Evolutionary conservation across 2,797 vertebrate genomes (phyloP), one percentile per base, ranked within the genome.

Genomic region (Denticeps clupeoides): DNA sequence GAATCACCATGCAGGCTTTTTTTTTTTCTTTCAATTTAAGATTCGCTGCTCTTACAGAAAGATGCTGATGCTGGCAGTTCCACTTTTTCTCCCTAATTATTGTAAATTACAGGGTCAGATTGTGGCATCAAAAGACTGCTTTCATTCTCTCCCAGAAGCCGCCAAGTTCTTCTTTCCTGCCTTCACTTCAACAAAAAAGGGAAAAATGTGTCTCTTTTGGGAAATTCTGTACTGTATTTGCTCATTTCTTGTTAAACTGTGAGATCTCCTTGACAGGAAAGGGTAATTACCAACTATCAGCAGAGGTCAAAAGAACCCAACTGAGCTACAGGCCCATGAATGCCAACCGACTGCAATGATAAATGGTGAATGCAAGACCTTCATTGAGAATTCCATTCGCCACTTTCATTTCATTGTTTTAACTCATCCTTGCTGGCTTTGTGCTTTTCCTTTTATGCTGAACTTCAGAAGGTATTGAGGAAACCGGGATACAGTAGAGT

Each of bases 11-110:
- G n/a, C n/a, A n/a, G n/a, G n/a, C n/a, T n/a, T n/a, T n/a, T n/a
- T n/a, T n/a, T n/a, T n/a, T n/a, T n/a, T n/a, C n/a, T n/a, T n/a
- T n/a, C n/a, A 59, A 51, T 59, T 47, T 52, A 50, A 56, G 66
- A 53, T 53, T 53, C 21, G 35, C 58, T 57, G 50, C 47, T 32
- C 59, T 54, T 23, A 38, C 45, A 37, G 52, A 67, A 71, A 71
- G 61, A 60, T 69, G 69, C 66, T 71, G 66, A 69, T 51, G 60
- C 43, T 53, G 56, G 58, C 49, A 63, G 45, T 61, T 69, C 47
- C 45, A 38, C 51, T 61, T 48, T 59, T 69, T 62, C 69, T 56
- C 60, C 64, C 62, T 67, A 67, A 71, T 71, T 71, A 71, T 59
- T 57, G 63, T 53, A 69, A 71, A 71, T 69, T 69, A 71, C 56